Base-by-base conservation (phyloP, 2,888 invertebrate species). In the Eupeodes luniger region DNA sequence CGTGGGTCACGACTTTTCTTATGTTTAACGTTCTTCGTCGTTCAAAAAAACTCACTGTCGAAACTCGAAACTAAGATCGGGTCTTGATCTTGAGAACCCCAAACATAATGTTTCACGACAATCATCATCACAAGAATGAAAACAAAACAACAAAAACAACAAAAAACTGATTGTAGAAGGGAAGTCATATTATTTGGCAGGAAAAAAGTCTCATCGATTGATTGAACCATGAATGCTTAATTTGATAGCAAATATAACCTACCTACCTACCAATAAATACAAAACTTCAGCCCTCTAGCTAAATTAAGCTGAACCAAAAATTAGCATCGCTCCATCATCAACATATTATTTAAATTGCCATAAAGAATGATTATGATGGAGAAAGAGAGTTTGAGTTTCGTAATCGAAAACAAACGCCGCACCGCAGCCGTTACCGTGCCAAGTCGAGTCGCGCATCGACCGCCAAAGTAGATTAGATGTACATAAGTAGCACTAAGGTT, bases 1-100 rank as follows among this genome's bases (percentile, higher is more conserved):
- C 83, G 83, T 87, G 87, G 87, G 77, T 87, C 87, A 87, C 87
- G 87, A 87, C 72, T 87, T 87, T 77, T 34, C 80, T 81, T 77
- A 27, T 27, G 51, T 80, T 81, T 9, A 40, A 4, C 57, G 62
- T 36, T 62, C 7, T 57, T 40, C 55, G 55, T 70, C 14, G 55
- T 69, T 69, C 69, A 14, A 16, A 44, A 36, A 36, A 27, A 16
- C 19, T 47, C 9, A 75, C 69, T 85, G 79, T 80, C 83, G 66
- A 82, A 82, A 72, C 82, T 80, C 83, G 66, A 82, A 82, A 72
- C 82, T 70, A 36, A 61, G 75, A 82, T 76, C 78, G 79, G 79
- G 75, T 82, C 62, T 79, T 79, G 69, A 86, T 86, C 82, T 79
- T 70, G 55, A 69, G 78, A 82, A 62, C 69, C 69, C 36, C 82